Percentiles rank a stretch among this genome's conserved stretches.
Conservation (phyloP, 2,797 vertebrate species). For the Falco rusticolus region DNA sequence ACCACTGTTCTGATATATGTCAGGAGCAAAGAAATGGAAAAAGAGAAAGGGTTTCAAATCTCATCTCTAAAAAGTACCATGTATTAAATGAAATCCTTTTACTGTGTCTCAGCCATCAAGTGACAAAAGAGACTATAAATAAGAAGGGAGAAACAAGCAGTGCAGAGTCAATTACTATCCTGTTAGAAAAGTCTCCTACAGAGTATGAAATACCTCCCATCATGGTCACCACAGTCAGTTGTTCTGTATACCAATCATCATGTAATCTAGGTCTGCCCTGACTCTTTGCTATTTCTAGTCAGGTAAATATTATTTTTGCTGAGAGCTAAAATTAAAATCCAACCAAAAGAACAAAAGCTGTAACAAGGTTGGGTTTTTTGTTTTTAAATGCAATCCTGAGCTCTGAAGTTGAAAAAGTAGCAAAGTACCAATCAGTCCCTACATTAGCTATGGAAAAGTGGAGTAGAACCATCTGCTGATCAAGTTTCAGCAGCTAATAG, state of each 20-base stretch:
- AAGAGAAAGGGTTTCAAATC: not conserved
- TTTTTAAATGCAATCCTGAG: not conserved
- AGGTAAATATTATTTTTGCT: not conserved
- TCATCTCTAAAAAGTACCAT: not conserved
- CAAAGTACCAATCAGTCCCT: not conserved
- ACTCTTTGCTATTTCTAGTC: not conserved
- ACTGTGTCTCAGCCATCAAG: not conserved
- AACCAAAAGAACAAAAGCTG: not conserved
- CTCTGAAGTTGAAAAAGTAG: not conserved
- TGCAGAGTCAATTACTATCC: not conserved
- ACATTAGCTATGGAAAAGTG: not conserved
- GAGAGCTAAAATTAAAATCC: not conserved
- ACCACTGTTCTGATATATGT: not conserved
- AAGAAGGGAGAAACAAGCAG: not conserved
- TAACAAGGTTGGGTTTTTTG: not conserved
- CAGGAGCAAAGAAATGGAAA: not conserved
- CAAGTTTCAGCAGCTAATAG: not conserved
- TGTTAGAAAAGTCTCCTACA: constrained; percentile 1
- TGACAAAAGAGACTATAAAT: not conserved
- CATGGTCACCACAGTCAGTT: not conserved
- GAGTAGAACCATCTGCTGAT: not conserved
- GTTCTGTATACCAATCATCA: not conserved
- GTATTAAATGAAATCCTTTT: not conserved
- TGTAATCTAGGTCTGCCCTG: not conserved
- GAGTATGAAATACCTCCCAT: not conserved